Base-by-base conservation (phyloP, 2,113 vertebrate species). In the Pomatorhinus ruficollis region DNA sequence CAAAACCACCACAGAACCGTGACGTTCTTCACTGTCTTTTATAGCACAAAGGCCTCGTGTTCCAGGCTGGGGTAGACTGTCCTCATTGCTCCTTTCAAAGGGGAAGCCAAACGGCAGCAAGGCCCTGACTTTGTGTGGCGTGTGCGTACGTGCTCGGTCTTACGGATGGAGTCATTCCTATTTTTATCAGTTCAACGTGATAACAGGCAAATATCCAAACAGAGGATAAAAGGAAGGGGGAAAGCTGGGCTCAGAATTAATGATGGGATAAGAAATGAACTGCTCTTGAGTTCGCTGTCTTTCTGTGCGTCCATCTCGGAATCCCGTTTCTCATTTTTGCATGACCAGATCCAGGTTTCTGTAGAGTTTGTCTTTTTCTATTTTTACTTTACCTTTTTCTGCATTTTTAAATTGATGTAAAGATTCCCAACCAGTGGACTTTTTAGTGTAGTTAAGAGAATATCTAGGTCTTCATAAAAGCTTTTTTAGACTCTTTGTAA, bases 401-500 rank as follows among this genome's bases (percentile, higher is more conserved):
- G 89, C 89, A 37, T 90, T 92, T 93, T 94, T 89, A 89, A 95
- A 93, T 94, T 47, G 88, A 78, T 96, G 90, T 96, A 96, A 93
- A 95, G 92, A 61, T 94, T 95, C 92, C 96, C 93, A 89, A 78
- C 92, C 83, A 44, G 71, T 96, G 96, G 90, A 95, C 88, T 94
- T 96, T 45, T 90, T 96, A 95, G 92, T 92, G 88, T 96, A 94
- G 92, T 86, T 93, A 95, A 83, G 90, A 90, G 54, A 97, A 74
- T 96, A 93, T 35, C 92, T 96, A 96, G 92, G 92, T 96, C 93
- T 91, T 96, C 82, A 83, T 95, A 91, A 94, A 96, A 95, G 81
- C 91, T 96, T 96, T 95, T 96, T 92, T 93, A 74, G 92, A 90
- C 86, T 97, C 88, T 96, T 96, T 96, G 79, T 96, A 93, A 86